Conservation (phyloP, 2,113 vertebrate species). For the Periophthalmus modestus region DNA sequence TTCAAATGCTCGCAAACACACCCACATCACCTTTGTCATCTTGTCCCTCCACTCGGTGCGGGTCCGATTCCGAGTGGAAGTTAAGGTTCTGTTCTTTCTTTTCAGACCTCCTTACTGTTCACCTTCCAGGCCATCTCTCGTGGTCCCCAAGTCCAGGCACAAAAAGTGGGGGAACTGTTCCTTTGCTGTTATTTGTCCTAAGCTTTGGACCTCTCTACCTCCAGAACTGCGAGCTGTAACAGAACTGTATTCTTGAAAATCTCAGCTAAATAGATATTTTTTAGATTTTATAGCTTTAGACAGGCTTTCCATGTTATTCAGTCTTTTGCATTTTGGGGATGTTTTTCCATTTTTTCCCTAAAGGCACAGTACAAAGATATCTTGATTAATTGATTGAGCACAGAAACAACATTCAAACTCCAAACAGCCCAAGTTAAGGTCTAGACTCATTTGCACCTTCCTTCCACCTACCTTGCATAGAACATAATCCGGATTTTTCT, state of each 20-base stretch:
- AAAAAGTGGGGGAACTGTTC: neutral
- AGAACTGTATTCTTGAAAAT: too few species aligned
- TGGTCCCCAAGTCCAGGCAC: neutral
- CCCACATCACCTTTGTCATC: neutral
- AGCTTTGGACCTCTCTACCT: too few species aligned
- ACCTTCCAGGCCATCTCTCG: neutral
- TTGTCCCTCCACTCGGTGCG: neutral
- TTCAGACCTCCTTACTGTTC: neutral
- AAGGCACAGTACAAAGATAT: too few species aligned
- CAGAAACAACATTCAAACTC: neutral
- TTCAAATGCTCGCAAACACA: neutral
- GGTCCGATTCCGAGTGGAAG: neutral
- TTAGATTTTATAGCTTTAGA: too few species aligned
- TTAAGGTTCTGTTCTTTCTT: neutral
- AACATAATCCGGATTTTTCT: neutral
- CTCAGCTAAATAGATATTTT: too few species aligned
- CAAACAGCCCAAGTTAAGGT: neutral
- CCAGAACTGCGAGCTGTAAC: too few species aligned
- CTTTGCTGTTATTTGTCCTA: too few species aligned
- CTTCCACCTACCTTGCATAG: too few species aligned
- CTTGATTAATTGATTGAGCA: neutral
- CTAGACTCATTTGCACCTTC: too few species aligned
- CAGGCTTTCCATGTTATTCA: too few species aligned
- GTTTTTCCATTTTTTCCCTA: too few species aligned
- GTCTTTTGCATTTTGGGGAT: too few species aligned